A percentile compares a stretch with the other conserved stretches of the same genome.
These are phyloP conservation scores for Drosophila sordidula DNA, from an alignment of 2,888 invertebrate species.

Conservation along the genomic window DNA sequence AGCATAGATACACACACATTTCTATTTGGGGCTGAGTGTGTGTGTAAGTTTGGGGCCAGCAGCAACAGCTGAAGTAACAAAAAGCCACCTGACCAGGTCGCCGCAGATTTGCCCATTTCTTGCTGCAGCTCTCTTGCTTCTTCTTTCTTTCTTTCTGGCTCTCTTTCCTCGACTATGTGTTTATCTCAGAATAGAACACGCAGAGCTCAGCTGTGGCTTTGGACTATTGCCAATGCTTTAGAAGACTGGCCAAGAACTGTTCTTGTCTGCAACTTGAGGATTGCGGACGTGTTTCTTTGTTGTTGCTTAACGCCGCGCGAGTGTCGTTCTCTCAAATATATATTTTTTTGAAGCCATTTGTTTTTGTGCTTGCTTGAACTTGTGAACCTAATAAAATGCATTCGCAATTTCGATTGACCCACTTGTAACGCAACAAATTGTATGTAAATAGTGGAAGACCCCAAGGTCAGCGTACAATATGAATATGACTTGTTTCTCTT, in stretches of 20 bases:
- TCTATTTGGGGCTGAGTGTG: conserved; percentile 19
- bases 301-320: conserved; percentile 8
- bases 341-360: neutral
- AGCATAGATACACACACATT: conserved; percentile 50
- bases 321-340: conserved; percentile 4
- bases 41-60: conserved; percentile 52
- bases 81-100: conserved; percentile 61
- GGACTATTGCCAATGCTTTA: conserved; percentile 29
- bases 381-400: conserved; percentile 21
- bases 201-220: conserved; percentile 25
- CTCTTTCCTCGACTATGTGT: neutral
- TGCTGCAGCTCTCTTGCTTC: conserved; percentile 17
- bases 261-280: conserved; percentile 64
- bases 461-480: conserved; percentile 30
- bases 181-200: conserved; percentile 27
- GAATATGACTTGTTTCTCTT: conserved; percentile 4
- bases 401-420: conserved; percentile 21
- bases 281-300: conserved; percentile 62
- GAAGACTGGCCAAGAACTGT: conserved; percentile 66
- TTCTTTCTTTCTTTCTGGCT: conserved; percentile 6
- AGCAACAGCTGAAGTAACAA: conserved; percentile 18
- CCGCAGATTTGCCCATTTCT: conserved; percentile 44
- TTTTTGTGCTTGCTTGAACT: conserved; percentile 11
- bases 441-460: conserved; percentile 28
- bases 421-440: conserved; percentile 23